A percentile compares a stretch with the other conserved stretches of the same genome.
These are phyloP conservation scores for Portevinia maculata DNA, from an alignment of 2,888 invertebrate species.

Conservation along the genomic window DNA sequence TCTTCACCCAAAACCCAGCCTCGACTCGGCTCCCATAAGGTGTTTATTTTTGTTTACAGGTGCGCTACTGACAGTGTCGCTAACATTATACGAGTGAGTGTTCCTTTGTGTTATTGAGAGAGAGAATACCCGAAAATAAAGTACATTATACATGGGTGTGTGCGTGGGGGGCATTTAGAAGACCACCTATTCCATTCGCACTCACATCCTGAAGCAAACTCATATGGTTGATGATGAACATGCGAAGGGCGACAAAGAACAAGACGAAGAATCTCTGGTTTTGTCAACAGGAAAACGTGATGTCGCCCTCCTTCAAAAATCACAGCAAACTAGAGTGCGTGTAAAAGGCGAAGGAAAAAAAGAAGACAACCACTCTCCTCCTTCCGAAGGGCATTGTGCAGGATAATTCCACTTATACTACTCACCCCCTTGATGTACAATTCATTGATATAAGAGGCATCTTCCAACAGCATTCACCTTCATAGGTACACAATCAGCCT, in stretches of 20 bases:
- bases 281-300: constrained; percentile 69
- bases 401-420: constrained; percentile 61
- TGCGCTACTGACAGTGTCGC: constrained; percentile 45
- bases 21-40: constrained; percentile 45
- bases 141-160: constrained; percentile 34
- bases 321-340: constrained; percentile 26
- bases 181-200: constrained; percentile 21
- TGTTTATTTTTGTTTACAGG: constrained; percentile 64
- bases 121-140: constrained; percentile 57
- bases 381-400: constrained; percentile 38
- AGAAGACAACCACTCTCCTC: not conserved
- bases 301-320: constrained; percentile 53
- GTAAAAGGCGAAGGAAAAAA: constrained; percentile 21
- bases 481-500: constrained; percentile 65
- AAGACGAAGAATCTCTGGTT: constrained; percentile 52
- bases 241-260: constrained; percentile 8
- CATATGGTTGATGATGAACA: constrained; percentile 31
- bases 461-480: constrained; percentile 56
- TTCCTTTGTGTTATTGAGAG: constrained; percentile 70
- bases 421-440: constrained; percentile 52
- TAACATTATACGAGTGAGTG: constrained; percentile 43
- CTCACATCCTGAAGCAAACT: constrained; percentile 9
- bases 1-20: constrained; percentile 25
- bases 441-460: constrained; percentile 69
- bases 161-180: constrained; percentile 42